Evolutionary conservation across 1,140 invertebrate species (phyloP).

Genomic region (Subanguina moxae): DNA sequence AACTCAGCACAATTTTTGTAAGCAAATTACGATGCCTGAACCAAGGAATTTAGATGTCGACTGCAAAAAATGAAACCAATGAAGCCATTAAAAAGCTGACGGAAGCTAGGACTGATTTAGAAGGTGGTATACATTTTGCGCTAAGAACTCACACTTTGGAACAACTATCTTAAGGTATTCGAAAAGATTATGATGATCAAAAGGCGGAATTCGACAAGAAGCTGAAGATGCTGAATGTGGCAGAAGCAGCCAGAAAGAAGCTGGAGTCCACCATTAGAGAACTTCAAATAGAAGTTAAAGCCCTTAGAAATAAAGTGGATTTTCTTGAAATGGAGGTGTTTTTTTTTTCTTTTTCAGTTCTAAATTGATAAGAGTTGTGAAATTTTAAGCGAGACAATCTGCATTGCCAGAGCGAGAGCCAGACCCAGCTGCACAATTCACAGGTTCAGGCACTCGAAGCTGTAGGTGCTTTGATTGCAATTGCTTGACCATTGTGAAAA

Average conservation of each 20-base stretch:
- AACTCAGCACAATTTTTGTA: too few relatives aligned
- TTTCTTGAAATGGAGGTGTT: constrained; percentile 58
- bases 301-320: constrained; percentile 51
- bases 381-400: constrained; percentile 53
- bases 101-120: constrained; percentile 18
- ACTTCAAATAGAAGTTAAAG: constrained; percentile 53
- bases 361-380: too few relatives aligned
- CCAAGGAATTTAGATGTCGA: too few relatives aligned
- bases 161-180: constrained; percentile 10
- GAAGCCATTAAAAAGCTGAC: constrained; percentile 38
- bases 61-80: constrained; percentile 47
- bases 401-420: constrained; percentile 54
- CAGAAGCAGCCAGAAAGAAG: constrained; percentile 46
- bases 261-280: constrained; percentile 49
- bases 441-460: constrained; percentile 57
- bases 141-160: constrained; percentile 31
- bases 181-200: constrained; percentile 31
- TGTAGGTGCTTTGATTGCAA: constrained; percentile 19
- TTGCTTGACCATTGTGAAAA: too few relatives aligned
- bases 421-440: constrained; percentile 53
- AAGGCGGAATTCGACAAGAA: constrained; percentile 45
- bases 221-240: constrained; percentile 36
- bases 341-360: too few relatives aligned
- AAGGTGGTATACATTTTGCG: constrained; percentile 8
- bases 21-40: too few relatives aligned